Evolutionary conservation across 2,113 vertebrate genomes (phyloP).

Genomic region (Empidonax alnorum): DNA sequence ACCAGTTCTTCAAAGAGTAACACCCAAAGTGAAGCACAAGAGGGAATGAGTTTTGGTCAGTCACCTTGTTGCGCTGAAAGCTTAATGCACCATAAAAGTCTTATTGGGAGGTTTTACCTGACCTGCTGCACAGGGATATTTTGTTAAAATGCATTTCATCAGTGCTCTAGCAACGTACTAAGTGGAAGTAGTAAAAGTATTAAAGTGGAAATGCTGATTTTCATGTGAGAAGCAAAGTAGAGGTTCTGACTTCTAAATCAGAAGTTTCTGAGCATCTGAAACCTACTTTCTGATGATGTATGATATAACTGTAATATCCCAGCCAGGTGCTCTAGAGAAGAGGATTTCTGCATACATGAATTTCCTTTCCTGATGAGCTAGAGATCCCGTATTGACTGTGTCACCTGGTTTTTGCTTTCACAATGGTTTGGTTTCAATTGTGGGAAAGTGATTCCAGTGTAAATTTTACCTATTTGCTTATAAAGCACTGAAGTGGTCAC

Average conservation of each 20-base stretch:
- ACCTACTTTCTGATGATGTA: not conserved
- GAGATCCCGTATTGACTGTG: not conserved
- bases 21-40: not conserved
- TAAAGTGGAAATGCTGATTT: not conserved
- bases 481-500: not conserved
- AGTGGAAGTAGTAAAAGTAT: not conserved
- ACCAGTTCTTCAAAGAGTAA: constrained; percentile 7
- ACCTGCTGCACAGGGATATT: not conserved
- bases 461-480: not conserved
- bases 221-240: not conserved
- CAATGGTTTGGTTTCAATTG: not conserved
- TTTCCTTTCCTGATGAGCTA: not conserved
- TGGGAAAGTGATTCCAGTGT: not conserved
- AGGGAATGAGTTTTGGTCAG: not conserved
- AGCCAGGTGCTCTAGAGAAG: not conserved
- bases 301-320: not conserved
- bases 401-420: not conserved
- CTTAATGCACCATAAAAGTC: not conserved
- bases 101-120: not conserved
- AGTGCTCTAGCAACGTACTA: not conserved
- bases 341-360: not conserved
- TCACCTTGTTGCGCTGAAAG: not conserved
- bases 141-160: not conserved
- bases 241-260: not conserved
- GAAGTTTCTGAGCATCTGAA: not conserved